Evolutionary conservation across 2,797 vertebrate genomes (phyloP).

Genomic region (Neostethus bicornis): DNA sequence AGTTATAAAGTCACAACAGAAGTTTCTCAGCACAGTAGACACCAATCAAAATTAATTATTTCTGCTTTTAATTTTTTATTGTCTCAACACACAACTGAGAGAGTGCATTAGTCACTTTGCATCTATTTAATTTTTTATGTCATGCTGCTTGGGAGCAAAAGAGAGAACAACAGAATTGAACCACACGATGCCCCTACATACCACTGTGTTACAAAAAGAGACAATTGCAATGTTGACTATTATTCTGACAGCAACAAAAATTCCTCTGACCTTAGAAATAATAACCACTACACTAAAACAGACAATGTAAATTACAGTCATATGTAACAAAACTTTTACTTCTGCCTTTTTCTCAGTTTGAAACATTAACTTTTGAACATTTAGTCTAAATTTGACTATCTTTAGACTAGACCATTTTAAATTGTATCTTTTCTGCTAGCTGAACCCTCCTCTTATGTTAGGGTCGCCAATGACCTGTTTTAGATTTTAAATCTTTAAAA

Average conservation of each 20-base stretch:
- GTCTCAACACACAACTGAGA: constrained; percentile 81
- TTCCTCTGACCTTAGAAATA: neutral
- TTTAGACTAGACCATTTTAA: too few species aligned
- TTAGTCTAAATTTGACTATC: too few species aligned
- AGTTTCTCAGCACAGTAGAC: constrained; percentile 84
- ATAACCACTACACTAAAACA: neutral
- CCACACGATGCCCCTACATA: constrained; percentile 30
- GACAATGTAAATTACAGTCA: too few species aligned
- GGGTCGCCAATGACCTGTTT: too few species aligned
- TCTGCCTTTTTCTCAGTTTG: too few species aligned
- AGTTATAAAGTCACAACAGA: constrained; percentile 81
- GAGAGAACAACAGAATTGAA: constrained; percentile 69
- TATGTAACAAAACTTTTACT: too few species aligned
- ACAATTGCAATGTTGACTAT: neutral
- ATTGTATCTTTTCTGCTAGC: too few species aligned
- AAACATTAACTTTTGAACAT: too few species aligned
- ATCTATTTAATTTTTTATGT: constrained; percentile 86
- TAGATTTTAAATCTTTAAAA: too few species aligned
- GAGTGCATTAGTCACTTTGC: constrained; percentile 88
- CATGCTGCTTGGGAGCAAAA: constrained; percentile 81
- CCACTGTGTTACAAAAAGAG: constrained; percentile 20
- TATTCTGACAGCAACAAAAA: neutral
- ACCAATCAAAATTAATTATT: constrained; percentile 92
- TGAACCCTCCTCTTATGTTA: too few species aligned
- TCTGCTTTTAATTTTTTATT: constrained; percentile 92